These are phyloP conservation scores for Ranitomeya variabilis DNA, from an alignment of 2,113 vertebrate species.

Conservation along the genomic window DNA sequence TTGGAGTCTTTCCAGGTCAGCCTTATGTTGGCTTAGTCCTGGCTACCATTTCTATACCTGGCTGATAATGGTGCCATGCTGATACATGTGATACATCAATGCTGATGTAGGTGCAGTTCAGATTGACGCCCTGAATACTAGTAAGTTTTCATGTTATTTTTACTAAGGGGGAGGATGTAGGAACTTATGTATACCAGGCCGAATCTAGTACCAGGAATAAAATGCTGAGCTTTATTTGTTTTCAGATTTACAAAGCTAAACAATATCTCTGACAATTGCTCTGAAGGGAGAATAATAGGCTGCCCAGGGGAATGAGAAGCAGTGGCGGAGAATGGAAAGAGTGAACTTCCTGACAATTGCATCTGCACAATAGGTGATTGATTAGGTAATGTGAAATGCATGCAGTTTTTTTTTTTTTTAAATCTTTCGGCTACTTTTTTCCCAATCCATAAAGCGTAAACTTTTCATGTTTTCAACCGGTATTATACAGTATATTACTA, in stretches of 20 bases:
- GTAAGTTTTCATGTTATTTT: too few species aligned
- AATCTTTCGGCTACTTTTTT: background rate
- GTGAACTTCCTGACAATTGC: background rate
- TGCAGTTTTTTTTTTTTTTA: background rate
- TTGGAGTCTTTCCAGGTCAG: too few species aligned
- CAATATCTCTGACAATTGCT: background rate
- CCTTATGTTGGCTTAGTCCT: too few species aligned
- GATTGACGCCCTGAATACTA: too few species aligned
- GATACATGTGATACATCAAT: too few species aligned
- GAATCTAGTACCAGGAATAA: background rate
- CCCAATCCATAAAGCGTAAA: background rate
- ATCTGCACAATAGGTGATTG: background rate
- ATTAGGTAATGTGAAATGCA: background rate
- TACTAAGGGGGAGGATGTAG: too few species aligned
- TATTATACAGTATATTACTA: background rate
- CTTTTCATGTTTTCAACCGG: background rate
- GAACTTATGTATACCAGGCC: background rate
- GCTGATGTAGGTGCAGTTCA: too few species aligned
- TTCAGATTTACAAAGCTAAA: background rate
- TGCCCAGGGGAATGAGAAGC: background rate
- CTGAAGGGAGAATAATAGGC: background rate
- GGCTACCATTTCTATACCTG: too few species aligned
- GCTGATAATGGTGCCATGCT: too few species aligned
- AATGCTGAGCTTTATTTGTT: background rate
- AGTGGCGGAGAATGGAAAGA: background rate